phyloP scores from a whole-genome alignment of 2,888 invertebrate genomes.

The Drosophila picticornis region DNA sequence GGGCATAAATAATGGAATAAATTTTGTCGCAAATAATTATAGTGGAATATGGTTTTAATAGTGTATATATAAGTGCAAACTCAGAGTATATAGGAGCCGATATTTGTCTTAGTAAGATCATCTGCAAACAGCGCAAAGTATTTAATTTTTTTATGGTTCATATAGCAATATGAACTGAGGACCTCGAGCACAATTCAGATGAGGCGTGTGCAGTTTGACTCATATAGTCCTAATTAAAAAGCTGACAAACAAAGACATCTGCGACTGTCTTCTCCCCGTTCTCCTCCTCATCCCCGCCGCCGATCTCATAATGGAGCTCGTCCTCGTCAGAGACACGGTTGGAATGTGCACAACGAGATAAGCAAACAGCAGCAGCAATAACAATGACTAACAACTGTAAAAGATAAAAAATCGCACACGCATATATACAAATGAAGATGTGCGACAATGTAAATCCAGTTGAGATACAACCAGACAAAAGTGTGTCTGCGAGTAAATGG shows the following conservation, averaged over 20 bases:
- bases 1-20: background rate
- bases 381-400: slow-evolving; percentile 54
- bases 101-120: background rate
- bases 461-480: slow-evolving; percentile 38
- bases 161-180: background rate
- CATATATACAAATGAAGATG: slow-evolving; percentile 42
- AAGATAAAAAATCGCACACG: slow-evolving; percentile 56
- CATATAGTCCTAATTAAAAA: slow-evolving; percentile 73
- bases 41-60: background rate
- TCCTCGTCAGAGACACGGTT: slow-evolving; percentile 19
- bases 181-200: slow-evolving; percentile 41
- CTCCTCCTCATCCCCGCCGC: background rate
- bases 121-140: background rate
- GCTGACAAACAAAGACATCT: slow-evolving; percentile 57
- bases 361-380: slow-evolving; percentile 34
- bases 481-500: slow-evolving; percentile 17
- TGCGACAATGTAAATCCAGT: slow-evolving; percentile 69
- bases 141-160: slow-evolving; percentile 18
- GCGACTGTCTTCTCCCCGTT: slow-evolving; percentile 14
- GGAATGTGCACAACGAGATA: slow-evolving; percentile 58
- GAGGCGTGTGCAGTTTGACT: slow-evolving; percentile 43
- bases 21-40: background rate
- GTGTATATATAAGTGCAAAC: background rate
- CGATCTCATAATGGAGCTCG: background rate
- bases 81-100: background rate